These are phyloP conservation scores for Sinocyclocheilus anophthalmus DNA, from an alignment of 2,113 vertebrate genomes.

Conservation along the genomic window DNA sequence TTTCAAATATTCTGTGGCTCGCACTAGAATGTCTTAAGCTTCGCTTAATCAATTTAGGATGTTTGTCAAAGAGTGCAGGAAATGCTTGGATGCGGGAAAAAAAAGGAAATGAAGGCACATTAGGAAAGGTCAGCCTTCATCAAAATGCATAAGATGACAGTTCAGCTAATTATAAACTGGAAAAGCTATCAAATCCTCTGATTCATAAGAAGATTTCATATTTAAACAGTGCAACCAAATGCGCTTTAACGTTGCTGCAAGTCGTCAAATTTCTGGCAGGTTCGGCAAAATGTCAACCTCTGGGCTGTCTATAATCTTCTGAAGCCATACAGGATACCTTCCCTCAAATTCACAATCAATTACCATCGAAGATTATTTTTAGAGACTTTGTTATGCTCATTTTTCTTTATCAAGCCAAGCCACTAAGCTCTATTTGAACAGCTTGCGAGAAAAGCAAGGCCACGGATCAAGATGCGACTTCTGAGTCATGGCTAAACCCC, in stretches of 20 bases:
- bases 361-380: constrained; percentile 14
- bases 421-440: constrained; percentile 24
- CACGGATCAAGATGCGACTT: not conserved
- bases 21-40: constrained; percentile 10
- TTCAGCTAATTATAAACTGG: constrained; percentile 33
- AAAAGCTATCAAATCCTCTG: constrained; percentile 24
- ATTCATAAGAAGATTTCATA: constrained; percentile 33
- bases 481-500: constrained; percentile 15
- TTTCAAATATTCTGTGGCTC: not conserved
- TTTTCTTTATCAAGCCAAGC: not conserved
- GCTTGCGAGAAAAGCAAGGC: constrained; percentile 1
- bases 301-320: constrained; percentile 22
- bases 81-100: not conserved
- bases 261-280: not conserved
- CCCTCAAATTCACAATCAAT: constrained; percentile 7
- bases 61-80: not conserved
- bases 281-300: constrained; percentile 2
- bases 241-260: not conserved
- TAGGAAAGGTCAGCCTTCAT: constrained; percentile 31
- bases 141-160: constrained; percentile 13
- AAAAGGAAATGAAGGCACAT: not conserved
- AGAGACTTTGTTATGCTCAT: not conserved
- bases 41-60: constrained; percentile 5
- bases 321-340: constrained; percentile 13
- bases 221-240: not conserved